Conservation (phyloP, 2,113 vertebrate species). For the Stercorarius parasiticus region DNA sequence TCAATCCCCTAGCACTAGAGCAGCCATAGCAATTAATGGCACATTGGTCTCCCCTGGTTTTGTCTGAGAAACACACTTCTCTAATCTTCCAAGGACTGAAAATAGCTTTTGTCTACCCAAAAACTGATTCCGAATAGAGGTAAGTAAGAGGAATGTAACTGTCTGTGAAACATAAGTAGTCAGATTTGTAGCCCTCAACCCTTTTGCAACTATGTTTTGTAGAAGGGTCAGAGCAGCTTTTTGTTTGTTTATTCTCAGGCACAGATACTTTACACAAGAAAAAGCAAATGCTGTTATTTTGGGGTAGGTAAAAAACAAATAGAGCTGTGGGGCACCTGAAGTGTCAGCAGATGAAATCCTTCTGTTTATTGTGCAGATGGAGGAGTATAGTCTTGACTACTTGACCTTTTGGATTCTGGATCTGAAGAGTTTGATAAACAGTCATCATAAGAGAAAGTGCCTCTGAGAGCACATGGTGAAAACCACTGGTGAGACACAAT, state of each 20-base stretch:
- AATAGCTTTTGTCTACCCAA: background rate
- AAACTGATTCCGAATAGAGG: background rate
- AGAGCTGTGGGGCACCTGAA: background rate
- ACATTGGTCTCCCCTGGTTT: background rate
- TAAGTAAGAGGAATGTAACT: background rate
- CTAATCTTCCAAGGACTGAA: background rate
- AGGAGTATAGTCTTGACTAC: background rate
- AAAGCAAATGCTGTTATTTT: background rate
- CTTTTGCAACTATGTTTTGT: background rate
- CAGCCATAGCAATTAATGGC: background rate
- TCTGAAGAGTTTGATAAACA: conserved; percentile 30
- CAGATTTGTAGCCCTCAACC: background rate
- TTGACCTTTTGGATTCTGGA: conserved; percentile 40
- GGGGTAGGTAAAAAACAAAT: background rate
- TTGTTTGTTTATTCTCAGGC: background rate
- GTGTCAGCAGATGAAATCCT: conserved; percentile 1
- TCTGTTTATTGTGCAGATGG: conserved; percentile 23
- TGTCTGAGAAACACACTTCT: background rate
- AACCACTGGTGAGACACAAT: background rate
- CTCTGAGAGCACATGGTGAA: background rate
- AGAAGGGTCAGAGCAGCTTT: background rate
- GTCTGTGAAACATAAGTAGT: background rate
- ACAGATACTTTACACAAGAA: background rate
- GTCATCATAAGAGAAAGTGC: background rate
- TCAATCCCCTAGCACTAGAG: background rate